These are phyloP conservation scores for Drosophila prolongata DNA, from an alignment of 2,888 invertebrate genomes.

Conservation along the genomic window DNA sequence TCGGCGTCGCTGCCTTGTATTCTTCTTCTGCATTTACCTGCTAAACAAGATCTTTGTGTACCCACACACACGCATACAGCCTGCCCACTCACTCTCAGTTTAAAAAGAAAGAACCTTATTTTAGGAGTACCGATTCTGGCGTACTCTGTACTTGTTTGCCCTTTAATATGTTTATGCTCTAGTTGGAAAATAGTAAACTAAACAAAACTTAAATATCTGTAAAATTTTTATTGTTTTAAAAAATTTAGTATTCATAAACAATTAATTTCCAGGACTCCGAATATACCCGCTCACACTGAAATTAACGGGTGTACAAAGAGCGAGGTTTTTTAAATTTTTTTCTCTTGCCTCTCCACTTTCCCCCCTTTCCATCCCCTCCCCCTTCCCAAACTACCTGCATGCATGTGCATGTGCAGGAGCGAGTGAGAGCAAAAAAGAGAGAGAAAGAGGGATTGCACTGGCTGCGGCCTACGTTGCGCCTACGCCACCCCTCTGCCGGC, in stretches of 20 bases:
- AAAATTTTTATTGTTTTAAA: no score
- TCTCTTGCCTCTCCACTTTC: conserved; percentile 32
- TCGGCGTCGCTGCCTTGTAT: conserved; percentile 30
- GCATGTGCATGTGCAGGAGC: conserved; percentile 56
- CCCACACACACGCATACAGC: conserved; percentile 31
- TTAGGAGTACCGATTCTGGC: conserved; percentile 8
- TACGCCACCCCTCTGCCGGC: conserved; percentile 24
- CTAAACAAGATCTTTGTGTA: conserved; percentile 76
- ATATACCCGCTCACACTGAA: neutral
- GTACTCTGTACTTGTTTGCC: conserved; percentile 2
- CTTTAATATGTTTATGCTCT: no score
- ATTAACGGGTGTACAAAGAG: conserved; percentile 5
- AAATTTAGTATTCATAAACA: no score
- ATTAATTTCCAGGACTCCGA: no score
- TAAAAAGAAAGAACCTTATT: conserved; percentile 35
- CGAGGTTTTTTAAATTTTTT: conserved; percentile 32
- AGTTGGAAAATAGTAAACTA: no score
- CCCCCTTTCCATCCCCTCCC: conserved; percentile 5
- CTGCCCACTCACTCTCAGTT: conserved; percentile 59
- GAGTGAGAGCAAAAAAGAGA: conserved; percentile 18
- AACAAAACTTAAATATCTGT: no score
- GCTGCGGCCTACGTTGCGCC: conserved; percentile 48
- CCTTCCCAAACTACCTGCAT: conserved; percentile 61
- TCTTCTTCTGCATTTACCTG: conserved; percentile 58
- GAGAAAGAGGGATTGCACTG: conserved; percentile 38